Evolutionary conservation across 64 coral and sea anemone species (phyloP), one percentile per base, ranked within the genome.

Genomic region (Trachythela sp.): DNA sequence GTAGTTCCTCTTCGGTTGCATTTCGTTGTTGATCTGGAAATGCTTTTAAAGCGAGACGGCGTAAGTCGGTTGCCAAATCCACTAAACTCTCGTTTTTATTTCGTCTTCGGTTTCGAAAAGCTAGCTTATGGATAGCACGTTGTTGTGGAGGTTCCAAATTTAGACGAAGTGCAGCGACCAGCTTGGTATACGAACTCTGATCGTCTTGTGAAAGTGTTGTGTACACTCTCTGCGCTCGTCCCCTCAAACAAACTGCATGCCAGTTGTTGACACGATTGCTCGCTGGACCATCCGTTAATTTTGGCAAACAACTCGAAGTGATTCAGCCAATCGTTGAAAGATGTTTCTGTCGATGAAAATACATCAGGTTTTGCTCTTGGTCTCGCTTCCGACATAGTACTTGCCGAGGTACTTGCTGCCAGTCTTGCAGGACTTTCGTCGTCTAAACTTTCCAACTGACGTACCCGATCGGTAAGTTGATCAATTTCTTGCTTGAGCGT

Each of bases 211-310:
- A 35, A 31, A 72, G 24, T 27, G 68, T 72, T 27, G 0, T 72
- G 26, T 72, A 72, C 2, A 72, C 68, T 27, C 33, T 27, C 68
- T 72, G 68, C 68, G 18, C 68, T 72, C 68, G 68, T 27, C 18
- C 68, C 29, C 68, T 72, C 68, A 72, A 72, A 72, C 33, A 35
- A 31, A 72, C 68, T n/a, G n/a, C n/a, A n/a, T 11, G 18, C 68
- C 68, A 72, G 68, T 72, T 72, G 68, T 72, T 72, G 68, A 31
- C 33, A 35, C 13, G n/a, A 72, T 26, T 72, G 68, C 68, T 72
- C 1, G 33, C 68, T 72, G 10, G 68, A 31, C 68, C 68, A 72
- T 31, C 68, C 68, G 26, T 72, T 72, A 11, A 72, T 72, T 72
- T 13, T 72, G n/a, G 18, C 68, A 26, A 14, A 72, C 33, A 72